Base-by-base conservation (phyloP, 1,140 invertebrate species). In the Gryon sp. region DNA sequence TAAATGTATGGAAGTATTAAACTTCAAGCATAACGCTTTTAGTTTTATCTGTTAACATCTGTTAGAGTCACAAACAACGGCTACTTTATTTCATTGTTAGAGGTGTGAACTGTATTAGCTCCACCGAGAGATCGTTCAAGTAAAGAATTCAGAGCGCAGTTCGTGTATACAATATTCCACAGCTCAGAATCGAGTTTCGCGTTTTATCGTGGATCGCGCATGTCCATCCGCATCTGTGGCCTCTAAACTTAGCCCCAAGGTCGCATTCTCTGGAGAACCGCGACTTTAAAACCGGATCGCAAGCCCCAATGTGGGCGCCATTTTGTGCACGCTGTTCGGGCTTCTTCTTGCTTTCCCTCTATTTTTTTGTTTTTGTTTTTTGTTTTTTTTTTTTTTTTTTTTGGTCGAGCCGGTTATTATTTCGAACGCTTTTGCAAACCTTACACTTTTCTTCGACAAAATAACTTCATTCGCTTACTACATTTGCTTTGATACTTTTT, bases 181-280 rank as follows among this genome's bases (percentile, higher is more conserved):
- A 19, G 11, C 36, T 48, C 15, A 19, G 50, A 57, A 59, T 63
- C 59, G 65, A 66, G 62, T 73, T 68, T 78, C 57, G 30, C 68
- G 50, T 68, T 73, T 78, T 69, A 66, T 76, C 43, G 45, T 41
- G 50, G 18, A 73, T 68, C 68, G 63, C 32, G 52, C 50, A 73
- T 50, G 53, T 62, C 66, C 72, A 68, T 75, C 66, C 72, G 55
- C 34, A 73, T 68, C 73, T 74, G 63, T 70, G 69, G 69, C 73
- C 74, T 80, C 79, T 81, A 81, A 79, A 81, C 80, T 78, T 79
- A 78, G 78, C 72, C 66, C 60, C 77, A 79, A 81, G 80, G 80
- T 81, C 74, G 66, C 77, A 81, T 81, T 77, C 80, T 62, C 68
- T 40, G 48, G 55, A 76, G 65, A 76, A 73, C 74, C 60, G 59